Evolutionary conservation across 2,113 vertebrate genomes (phyloP).

Genomic region (Pandion haliaetus): DNA sequence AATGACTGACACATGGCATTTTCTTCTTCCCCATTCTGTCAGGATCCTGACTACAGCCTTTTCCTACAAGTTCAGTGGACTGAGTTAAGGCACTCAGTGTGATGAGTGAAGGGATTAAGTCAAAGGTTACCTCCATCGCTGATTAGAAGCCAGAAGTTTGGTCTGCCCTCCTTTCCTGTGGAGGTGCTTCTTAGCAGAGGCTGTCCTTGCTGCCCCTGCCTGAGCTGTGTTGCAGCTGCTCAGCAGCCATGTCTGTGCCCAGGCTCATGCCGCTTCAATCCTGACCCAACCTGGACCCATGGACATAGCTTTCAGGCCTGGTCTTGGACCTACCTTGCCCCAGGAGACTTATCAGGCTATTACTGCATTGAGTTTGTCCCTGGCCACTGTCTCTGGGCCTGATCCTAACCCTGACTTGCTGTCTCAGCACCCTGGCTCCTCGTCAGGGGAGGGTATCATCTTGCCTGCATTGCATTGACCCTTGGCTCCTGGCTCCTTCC

Average conservation of each 20-base stretch:
- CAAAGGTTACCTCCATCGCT: background rate
- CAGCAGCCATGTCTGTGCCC: background rate
- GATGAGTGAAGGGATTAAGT: background rate
- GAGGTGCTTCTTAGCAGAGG: background rate
- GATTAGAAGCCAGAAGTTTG: background rate
- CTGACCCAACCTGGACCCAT: background rate
- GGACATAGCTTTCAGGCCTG: background rate
- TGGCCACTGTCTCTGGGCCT: background rate
- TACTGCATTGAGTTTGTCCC: background rate
- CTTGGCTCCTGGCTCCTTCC: background rate
- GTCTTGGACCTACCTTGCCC: background rate
- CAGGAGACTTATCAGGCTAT: background rate
- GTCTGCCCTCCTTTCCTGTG: background rate
- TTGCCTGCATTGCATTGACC: background rate
- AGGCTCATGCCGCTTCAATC: fast-evolving
- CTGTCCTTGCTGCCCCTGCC: background rate
- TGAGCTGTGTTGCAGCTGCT: fast-evolving
- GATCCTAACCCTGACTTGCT: background rate
- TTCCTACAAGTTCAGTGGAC: background rate
- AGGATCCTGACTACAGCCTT: background rate
- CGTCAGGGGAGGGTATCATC: fast-evolving
- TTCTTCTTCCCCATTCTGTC: background rate
- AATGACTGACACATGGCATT: background rate
- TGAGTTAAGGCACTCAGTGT: background rate
- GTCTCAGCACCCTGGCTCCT: background rate